Conservation (phyloP, 2,888 invertebrate species). For the Thereva unica region DNA sequence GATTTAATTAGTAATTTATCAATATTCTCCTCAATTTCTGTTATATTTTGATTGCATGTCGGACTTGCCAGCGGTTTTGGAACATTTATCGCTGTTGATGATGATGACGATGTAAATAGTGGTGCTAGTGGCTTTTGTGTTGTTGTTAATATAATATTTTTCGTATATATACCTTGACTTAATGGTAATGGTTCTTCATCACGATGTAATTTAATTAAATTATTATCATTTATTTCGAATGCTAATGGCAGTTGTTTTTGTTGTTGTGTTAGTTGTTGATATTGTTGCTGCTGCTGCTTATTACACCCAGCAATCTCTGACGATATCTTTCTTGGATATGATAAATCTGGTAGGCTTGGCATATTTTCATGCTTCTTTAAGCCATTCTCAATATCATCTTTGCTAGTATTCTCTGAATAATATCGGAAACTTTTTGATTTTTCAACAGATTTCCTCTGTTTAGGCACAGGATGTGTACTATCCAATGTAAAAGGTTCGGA, state of each 20-base stretch:
- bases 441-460: constrained; percentile 64
- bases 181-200: constrained; percentile 41
- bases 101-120: constrained; percentile 35
- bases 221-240: constrained; percentile 56
- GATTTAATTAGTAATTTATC: constrained; percentile 53
- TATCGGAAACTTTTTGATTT: constrained; percentile 75
- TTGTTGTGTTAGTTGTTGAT: neutral
- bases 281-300: neutral
- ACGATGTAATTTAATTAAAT: constrained; percentile 45
- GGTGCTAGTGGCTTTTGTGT: constrained; percentile 3
- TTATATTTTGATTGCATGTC: constrained; percentile 47
- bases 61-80: constrained; percentile 5
- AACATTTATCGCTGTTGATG: constrained; percentile 9
- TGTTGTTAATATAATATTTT: constrained; percentile 47
- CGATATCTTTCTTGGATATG: constrained; percentile 32
- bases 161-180: constrained; percentile 45
- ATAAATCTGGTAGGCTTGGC: constrained; percentile 56
- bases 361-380: constrained; percentile 47
- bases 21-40: constrained; percentile 55
- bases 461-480: constrained; percentile 46
- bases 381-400: constrained; percentile 30
- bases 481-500: constrained; percentile 50
- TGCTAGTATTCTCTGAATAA: constrained; percentile 58
- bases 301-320: neutral
- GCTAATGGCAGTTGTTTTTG: constrained; percentile 45